phyloP scores from a whole-genome alignment of 2,888 invertebrate species.

The Ophion obscuratus region DNA sequence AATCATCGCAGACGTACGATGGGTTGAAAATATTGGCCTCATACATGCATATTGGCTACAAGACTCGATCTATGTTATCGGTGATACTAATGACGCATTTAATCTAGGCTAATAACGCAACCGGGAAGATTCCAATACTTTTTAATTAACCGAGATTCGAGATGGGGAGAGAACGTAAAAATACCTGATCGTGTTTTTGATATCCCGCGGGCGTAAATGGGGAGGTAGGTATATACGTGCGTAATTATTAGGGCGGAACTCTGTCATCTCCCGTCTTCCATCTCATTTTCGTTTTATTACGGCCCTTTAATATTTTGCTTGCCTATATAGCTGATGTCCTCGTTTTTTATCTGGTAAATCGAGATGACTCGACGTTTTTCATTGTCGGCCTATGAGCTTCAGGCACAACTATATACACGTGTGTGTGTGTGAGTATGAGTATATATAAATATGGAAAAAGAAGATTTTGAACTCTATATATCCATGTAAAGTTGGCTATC shows the following conservation, averaged over 20 bases:
- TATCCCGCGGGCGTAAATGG: not conserved
- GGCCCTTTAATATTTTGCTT: slow-evolving; percentile 5
- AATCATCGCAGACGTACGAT: too few species aligned
- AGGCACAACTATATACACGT: not conserved
- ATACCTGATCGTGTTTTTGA: slow-evolving; percentile 43
- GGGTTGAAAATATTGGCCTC: too few species aligned
- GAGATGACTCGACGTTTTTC: not conserved
- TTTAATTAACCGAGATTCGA: slow-evolving; percentile 58
- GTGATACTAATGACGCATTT: slow-evolving; percentile 16
- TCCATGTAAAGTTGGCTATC: too few species aligned
- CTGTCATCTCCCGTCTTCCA: slow-evolving; percentile 2
- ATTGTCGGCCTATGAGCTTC: not conserved
- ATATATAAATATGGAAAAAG: too few species aligned
- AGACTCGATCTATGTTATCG: not conserved
- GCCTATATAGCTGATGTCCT: not conserved
- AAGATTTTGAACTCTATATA: too few species aligned
- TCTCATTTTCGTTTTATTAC: not conserved
- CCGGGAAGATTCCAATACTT: slow-evolving; percentile 59
- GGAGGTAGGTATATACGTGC: not conserved
- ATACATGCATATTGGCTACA: too few species aligned
- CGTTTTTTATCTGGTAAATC: not conserved
- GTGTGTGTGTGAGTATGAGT: too few species aligned
- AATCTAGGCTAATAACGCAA: not conserved
- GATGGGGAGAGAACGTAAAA: slow-evolving; percentile 44
- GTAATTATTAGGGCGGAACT: slow-evolving; percentile 28